A percentile compares a stretch with the other conserved stretches of the same genome.
Conservation (phyloP, 1,140 invertebrate genomes). For the Thrips palmi region DNA sequence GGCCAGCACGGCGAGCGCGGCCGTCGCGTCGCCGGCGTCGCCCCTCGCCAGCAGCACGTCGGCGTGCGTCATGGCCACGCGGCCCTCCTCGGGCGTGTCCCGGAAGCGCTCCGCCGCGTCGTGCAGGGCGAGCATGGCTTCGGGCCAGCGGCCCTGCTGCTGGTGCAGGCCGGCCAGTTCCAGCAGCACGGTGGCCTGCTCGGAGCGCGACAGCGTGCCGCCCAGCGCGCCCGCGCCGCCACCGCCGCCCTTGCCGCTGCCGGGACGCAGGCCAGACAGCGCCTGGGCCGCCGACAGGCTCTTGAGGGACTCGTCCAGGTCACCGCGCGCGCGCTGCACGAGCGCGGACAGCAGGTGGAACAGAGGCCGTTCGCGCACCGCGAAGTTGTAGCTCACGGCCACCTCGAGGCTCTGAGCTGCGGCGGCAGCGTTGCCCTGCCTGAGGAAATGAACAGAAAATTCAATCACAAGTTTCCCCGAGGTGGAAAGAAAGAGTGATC, state of each 20-base stretch:
- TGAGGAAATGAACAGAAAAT: constrained; percentile 16
- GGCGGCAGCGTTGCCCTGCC: constrained; percentile 50
- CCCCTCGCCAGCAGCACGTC: constrained; percentile 63
- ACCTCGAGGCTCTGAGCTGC: constrained; percentile 73
- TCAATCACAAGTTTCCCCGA: too few relatives aligned
- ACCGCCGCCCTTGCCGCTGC: too few relatives aligned
- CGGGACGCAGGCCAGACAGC: constrained; percentile 10
- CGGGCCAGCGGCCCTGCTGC: constrained; percentile 45
- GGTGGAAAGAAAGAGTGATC: background rate
- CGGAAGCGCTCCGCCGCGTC: constrained; percentile 61
- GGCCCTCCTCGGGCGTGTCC: constrained; percentile 61
- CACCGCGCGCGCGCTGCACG: constrained; percentile 56
- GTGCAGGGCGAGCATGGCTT: constrained; percentile 65
- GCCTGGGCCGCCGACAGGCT: too few relatives aligned
- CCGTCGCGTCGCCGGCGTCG: constrained; percentile 64
- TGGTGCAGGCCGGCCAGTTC: constrained; percentile 69
- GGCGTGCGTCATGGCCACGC: constrained; percentile 65
- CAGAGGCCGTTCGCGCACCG: constrained; percentile 72
- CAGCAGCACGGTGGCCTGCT: constrained; percentile 56
- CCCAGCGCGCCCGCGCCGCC: too few relatives aligned
- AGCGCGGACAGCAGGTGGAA: constrained; percentile 76
- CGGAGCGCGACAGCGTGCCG: constrained; percentile 21
- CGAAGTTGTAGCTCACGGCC: constrained; percentile 79
- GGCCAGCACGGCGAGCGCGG: constrained; percentile 58
- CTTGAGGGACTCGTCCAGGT: constrained; percentile 52